Evolutionary conservation across 2,888 invertebrate species (phyloP), one percentile per base, ranked within the genome.

Genomic region (Agapetus fuscipes): DNA sequence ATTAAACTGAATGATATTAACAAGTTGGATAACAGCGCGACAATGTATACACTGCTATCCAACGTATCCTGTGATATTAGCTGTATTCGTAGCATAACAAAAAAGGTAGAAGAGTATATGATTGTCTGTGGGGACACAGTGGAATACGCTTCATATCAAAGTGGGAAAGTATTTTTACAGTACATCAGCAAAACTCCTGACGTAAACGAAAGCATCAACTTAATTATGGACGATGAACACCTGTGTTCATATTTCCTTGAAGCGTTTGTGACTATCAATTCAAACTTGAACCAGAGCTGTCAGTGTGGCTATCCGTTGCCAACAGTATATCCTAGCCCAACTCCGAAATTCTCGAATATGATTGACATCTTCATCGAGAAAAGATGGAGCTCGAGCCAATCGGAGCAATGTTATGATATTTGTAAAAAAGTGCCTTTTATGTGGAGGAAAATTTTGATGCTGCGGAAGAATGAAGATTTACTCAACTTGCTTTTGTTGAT

Each of bases 391-490:
- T 59, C 54, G 44, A 58, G 65, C 41, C 61, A 63, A 0, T 56
- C 60, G 25, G 61, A 66, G 3, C 62, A 64, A 30, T 72, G 70
- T 46, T 65, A 71, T 26, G 63, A 66, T 48, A 61, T 75, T 27
- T 75, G 76, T 47, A 70, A 66, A 50, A 59, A 61, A 49, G 72
- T 80, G 66, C 80, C 80, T 30, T 75, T 71, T 50, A 62, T 80
- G 53, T 79, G 78, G 75, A 64, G 68, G 37, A 71, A 73, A 48
- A 72, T 74, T 48, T 56, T 79, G 14, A 61, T 66, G 39, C 53
- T 72, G 40, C 58, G 66, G 50, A 54, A 64, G 37, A 64, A 66
- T 26, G 66, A 71, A 48, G 64, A 71, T 44, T 52, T 73, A n/a
- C 53, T 69, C 46, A 67, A 66, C 49, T 58, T 74, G 17, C 50